A percentile compares a stretch with the other conserved stretches of the same genome.
Conservation (phyloP, 2,888 invertebrate species). For the Papilio protenor region DNA sequence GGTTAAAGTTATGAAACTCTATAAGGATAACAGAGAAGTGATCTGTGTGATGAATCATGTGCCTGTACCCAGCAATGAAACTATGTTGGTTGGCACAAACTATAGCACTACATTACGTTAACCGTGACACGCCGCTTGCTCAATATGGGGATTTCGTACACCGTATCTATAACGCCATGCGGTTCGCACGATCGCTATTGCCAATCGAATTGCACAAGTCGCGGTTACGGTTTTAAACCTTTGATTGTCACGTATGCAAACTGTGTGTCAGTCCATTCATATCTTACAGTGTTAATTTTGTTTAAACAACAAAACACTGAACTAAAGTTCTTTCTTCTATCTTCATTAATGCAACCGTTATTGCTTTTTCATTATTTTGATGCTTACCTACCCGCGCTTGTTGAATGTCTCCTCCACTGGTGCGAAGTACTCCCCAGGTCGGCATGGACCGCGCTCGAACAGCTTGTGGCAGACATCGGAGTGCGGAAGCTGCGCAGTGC, state of each 20-base stretch:
- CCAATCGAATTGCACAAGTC: conserved; percentile 39
- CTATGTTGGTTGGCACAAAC: neutral
- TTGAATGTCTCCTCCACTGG: conserved; percentile 85
- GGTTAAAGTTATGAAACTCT: neutral
- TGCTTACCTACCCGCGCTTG: conserved; percentile 83
- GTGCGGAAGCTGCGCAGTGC: conserved; percentile 88
- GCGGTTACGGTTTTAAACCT: conserved; percentile 11
- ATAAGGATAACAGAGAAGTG: neutral
- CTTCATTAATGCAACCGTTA: neutral
- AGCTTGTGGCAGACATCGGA: conserved; percentile 89
- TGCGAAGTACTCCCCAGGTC: conserved; percentile 89
- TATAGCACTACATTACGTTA: neutral
- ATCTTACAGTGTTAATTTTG: neutral
- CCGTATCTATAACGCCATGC: conserved; percentile 29
- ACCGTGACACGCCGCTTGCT: conserved; percentile 19
- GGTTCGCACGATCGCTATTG: conserved; percentile 34
- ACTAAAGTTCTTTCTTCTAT: neutral
- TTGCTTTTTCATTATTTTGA: conserved; percentile 45
- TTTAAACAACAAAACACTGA: neutral
- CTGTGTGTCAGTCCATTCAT: neutral
- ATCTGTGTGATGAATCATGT: neutral
- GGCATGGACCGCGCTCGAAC: conserved; percentile 90
- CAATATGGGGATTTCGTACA: conserved; percentile 37
- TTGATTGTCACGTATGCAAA: conserved; percentile 25
- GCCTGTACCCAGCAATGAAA: neutral